These are phyloP conservation scores for Rhodophaea formosa DNA, from an alignment of 2,888 invertebrate species.

Conservation along the genomic window DNA sequence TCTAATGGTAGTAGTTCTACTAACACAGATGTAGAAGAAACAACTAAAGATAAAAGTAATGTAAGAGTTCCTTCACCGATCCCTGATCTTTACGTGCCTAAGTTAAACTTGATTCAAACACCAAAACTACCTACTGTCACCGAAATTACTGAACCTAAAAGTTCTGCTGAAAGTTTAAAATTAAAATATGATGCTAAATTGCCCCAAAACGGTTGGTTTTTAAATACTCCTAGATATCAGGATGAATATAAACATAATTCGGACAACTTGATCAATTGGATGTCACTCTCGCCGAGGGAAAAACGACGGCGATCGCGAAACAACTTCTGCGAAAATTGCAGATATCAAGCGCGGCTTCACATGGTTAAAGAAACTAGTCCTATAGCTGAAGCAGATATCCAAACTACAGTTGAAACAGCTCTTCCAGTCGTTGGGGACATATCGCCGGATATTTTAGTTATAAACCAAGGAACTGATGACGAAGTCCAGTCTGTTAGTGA, in stretches of 20 bases:
- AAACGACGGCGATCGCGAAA: constrained; percentile 39
- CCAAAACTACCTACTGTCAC: constrained; percentile 62
- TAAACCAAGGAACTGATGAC: constrained; percentile 4
- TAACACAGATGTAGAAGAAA: constrained; percentile 38
- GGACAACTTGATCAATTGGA: constrained; percentile 46
- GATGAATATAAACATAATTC: constrained; percentile 30
- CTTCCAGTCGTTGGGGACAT: background rate
- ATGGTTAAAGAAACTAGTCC: constrained; percentile 22
- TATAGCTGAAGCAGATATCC: background rate
- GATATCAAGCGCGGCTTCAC: constrained; percentile 19
- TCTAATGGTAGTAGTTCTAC: constrained; percentile 42
- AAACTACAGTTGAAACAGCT: background rate
- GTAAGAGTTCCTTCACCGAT: constrained; percentile 52
- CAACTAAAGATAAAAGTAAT: constrained; percentile 26
- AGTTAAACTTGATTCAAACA: constrained; percentile 50
- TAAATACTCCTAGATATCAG: constrained; percentile 25
- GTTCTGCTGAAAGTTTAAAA: constrained; percentile 30
- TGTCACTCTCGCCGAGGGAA: constrained; percentile 58
- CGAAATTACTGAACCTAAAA: constrained; percentile 57
- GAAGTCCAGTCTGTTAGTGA: background rate
- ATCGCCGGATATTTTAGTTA: background rate
- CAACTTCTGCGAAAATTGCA: constrained; percentile 15
- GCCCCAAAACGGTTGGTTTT: constrained; percentile 48
- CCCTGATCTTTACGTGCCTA: constrained; percentile 50
- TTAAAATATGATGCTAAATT: constrained; percentile 31